Percentiles rank a stretch among this genome's conserved stretches.
Evolutionary conservation across 2,113 vertebrate genomes (phyloP).

Genomic region (Dolichallabes microphthalmus): DNA sequence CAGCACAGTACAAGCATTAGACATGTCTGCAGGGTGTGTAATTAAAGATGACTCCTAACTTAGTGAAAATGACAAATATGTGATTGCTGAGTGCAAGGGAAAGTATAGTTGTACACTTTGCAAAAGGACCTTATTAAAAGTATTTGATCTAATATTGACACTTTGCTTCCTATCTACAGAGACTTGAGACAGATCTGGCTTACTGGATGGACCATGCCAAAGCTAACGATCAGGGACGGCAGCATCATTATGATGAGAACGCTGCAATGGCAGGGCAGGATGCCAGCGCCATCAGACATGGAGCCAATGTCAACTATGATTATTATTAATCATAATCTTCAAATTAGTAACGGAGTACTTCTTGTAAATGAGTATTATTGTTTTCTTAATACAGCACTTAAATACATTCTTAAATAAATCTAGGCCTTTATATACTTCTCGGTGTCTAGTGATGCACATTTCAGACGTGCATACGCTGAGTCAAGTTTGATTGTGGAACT

Average conservation of each 20-base stretch:
- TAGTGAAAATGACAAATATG: not conserved
- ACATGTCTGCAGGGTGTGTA: not conserved
- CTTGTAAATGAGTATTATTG: not conserved
- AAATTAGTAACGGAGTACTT: not conserved
- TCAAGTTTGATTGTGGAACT: not conserved
- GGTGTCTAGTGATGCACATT: not conserved
- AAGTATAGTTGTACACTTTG: not conserved
- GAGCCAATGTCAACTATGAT: constrained; percentile 89
- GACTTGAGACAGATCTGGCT: constrained; percentile 86
- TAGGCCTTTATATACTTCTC: not conserved
- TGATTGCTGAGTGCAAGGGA: not conserved
- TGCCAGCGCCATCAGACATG: constrained; percentile 75
- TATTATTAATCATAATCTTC: constrained; percentile 76
- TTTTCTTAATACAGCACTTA: not conserved
- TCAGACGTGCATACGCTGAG: not conserved
- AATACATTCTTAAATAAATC: not conserved
- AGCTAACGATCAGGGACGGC: constrained; percentile 78
- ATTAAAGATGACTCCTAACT: not conserved
- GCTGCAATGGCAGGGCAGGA: constrained; percentile 76
- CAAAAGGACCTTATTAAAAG: not conserved
- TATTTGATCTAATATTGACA: not conserved
- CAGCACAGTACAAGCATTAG: not conserved
- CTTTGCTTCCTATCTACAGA: constrained; percentile 67
- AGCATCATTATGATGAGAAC: constrained; percentile 89
- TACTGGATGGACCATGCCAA: constrained; percentile 86